phyloP scores from a whole-genome alignment of 2,888 invertebrate species.

The Pherbina coryleti region DNA sequence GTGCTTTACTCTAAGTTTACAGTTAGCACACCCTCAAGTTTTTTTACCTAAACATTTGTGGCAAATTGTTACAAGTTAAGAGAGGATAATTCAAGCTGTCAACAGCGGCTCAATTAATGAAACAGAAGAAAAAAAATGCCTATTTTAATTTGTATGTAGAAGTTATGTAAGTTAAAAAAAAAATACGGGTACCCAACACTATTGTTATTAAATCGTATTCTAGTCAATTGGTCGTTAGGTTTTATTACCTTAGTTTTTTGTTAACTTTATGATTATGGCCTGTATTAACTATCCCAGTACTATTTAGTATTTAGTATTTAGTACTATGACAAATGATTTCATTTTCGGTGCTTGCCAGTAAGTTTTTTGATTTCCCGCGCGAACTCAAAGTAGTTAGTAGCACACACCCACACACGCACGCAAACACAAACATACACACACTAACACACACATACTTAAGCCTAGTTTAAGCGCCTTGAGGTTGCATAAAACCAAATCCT shows the following conservation, averaged over 20 bases:
- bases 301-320: not conserved
- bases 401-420: not conserved
- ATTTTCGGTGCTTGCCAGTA: slow-evolving; percentile 27
- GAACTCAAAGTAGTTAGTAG: not conserved
- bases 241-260: not conserved
- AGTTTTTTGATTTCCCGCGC: not conserved
- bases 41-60: slow-evolving; percentile 58
- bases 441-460: not conserved
- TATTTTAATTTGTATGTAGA: not conserved
- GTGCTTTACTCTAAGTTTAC: not conserved
- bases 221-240: slow-evolving; percentile 34
- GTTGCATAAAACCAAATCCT: not conserved
- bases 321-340: slow-evolving; percentile 3
- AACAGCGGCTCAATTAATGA: slow-evolving; percentile 42
- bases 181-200: slow-evolving; percentile 14
- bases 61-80: slow-evolving; percentile 60
- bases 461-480: slow-evolving; percentile 15
- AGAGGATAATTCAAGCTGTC: slow-evolving; percentile 60
- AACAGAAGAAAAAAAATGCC: not conserved
- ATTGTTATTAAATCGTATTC: slow-evolving; percentile 15
- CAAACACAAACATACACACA: not conserved
- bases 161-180: not conserved
- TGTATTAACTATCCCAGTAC: not conserved
- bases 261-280: not conserved
- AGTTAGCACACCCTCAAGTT: slow-evolving; percentile 50